Evolutionary conservation across 2,797 vertebrate species (phyloP).

Genomic region (Gadopsis bispinosus): DNA sequence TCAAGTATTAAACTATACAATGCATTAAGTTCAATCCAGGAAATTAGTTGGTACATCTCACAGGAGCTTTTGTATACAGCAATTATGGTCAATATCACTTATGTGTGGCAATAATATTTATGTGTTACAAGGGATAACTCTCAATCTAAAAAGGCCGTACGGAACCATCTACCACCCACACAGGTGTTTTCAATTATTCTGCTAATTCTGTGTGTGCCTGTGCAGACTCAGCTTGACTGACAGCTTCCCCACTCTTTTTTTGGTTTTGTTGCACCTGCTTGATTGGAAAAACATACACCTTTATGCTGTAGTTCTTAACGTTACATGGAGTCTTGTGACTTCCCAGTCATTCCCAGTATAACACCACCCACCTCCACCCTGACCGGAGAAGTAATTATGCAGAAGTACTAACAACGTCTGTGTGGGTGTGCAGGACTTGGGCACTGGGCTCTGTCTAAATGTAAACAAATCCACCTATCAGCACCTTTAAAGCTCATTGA

Average conservation of each 20-base stretch:
- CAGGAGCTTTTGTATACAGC: constrained; percentile 4
- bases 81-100: not conserved
- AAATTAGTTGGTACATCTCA: constrained; percentile 1
- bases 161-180: constrained; percentile 45
- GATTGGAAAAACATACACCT: not conserved
- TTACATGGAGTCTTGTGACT: not conserved
- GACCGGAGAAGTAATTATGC: constrained; percentile 1
- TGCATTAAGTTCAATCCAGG: not conserved
- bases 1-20: not conserved
- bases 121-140: constrained; percentile 3
- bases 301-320: not conserved
- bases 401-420: not conserved
- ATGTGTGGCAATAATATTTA: constrained; percentile 8
- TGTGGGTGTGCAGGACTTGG: not conserved
- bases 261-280: constrained; percentile 28
- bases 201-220: constrained; percentile 46
- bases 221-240: constrained; percentile 27
- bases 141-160: constrained; percentile 2
- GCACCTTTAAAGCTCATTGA: constrained; percentile 5
- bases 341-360: constrained; percentile 4
- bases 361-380: constrained; percentile 14
- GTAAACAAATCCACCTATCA: not conserved
- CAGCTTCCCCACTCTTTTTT: constrained; percentile 5
- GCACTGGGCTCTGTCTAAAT: not conserved
- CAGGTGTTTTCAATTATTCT: constrained; percentile 40